Evolutionary conservation across 2,888 invertebrate genomes (phyloP).

Genomic region (Elgonia sp.): DNA sequence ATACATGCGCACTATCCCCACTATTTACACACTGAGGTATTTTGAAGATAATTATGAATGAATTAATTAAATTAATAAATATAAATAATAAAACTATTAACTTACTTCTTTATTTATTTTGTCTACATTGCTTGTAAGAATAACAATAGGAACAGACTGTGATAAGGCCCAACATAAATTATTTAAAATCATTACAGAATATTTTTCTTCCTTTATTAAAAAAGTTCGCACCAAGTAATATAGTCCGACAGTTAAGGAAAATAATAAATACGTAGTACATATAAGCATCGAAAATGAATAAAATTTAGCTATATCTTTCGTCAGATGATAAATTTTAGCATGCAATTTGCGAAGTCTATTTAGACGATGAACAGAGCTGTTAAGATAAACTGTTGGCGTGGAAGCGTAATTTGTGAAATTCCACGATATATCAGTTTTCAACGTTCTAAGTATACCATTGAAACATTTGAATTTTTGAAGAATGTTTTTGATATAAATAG

Average conservation of each 20-base stretch:
- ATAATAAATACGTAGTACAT: slow-evolving; percentile 44
- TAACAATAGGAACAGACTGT: slow-evolving; percentile 34
- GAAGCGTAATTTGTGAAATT: neutral
- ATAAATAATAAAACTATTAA: neutral
- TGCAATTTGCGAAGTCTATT: slow-evolving; percentile 45
- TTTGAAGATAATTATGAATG: no score
- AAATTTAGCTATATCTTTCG: slow-evolving; percentile 27
- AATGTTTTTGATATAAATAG: neutral
- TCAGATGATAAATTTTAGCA: slow-evolving; percentile 12
- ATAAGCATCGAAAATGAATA: slow-evolving; percentile 48
- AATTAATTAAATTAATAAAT: neutral
- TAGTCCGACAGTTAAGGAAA: slow-evolving; percentile 36
- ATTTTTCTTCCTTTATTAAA: neutral
- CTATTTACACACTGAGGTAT: no score
- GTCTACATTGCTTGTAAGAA: slow-evolving; percentile 29
- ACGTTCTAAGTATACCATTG: slow-evolving; percentile 10
- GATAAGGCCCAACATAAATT: slow-evolving; percentile 35
- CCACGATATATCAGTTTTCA: neutral
- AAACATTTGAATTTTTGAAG: neutral
- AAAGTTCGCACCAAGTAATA: slow-evolving; percentile 18
- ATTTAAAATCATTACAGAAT: slow-evolving; percentile 20
- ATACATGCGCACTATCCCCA: no score
- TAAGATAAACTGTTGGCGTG: neutral
- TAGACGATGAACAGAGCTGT: slow-evolving; percentile 41
- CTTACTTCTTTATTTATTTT: slow-evolving; percentile 47